Evolutionary conservation across 2,888 invertebrate genomes (phyloP), one percentile per base, ranked within the genome.

Genomic region (Allacma fusca): DNA sequence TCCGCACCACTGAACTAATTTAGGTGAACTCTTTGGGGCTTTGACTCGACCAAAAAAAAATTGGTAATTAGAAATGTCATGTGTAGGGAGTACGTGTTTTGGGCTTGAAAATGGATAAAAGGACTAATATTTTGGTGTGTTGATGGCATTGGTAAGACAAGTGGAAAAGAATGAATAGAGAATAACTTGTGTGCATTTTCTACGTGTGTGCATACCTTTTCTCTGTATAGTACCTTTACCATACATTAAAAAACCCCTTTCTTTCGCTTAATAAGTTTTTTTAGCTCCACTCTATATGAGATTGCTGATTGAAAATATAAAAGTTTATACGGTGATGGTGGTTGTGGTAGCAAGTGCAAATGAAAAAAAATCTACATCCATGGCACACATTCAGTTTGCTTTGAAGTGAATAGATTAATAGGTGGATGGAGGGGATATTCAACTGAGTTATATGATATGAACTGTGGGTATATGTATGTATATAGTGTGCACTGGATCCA

Each of bases 361-460:
- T 34, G 68, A 21, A 68, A 34, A 40, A 40, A 40, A 21, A 13
- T 2, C n/a, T 26, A 68, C n/a, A 68, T 40, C 50, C 50, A 68
- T 68, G 68, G 68, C 23, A 68, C 40, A 40, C 68, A 68, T 68
- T 40, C 9, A 34, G 13, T 12, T 68, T 68, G 40, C 68, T 68
- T 68, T 68, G 68, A 68, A 40, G 40, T 40, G 68, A 68, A 68
- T 68, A 40, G 68, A 68, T 68, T 68, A 68, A 68, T 68, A 68
- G 68, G 40, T 21, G 40, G 68, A 68, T 68, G 68, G 68, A 68
- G 40, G n/a, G 68, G 21, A 23, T 62, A 62, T 62, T 62, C 21
- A n/a, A 50, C 9, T 2, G 19, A 50, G 19, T 50, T 50, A 26
- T 50, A 50, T 50, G 19, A 50, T 50, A 50, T n/a, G 50, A 5